Conservation (phyloP, 2,113 vertebrate species). For the Rhinoptilus africanus region DNA sequence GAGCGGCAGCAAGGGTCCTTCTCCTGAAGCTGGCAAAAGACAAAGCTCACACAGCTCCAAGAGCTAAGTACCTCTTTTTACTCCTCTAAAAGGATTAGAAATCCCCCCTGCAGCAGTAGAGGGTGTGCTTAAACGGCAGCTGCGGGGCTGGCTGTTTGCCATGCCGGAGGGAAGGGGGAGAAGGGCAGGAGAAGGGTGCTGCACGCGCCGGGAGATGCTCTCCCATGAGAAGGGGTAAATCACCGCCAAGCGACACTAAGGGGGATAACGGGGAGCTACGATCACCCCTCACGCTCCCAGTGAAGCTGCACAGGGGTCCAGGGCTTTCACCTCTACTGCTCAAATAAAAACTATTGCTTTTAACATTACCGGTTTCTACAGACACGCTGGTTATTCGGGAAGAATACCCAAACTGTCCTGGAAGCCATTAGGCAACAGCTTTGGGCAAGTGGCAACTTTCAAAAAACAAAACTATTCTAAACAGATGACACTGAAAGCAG, state of each 20-base stretch:
- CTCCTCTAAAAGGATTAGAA: neutral
- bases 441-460: neutral
- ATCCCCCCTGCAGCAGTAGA: neutral
- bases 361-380: neutral
- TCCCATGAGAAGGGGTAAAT: neutral
- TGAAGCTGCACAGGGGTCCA: neutral
- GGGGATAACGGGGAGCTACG: neutral
- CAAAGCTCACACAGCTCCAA: neutral
- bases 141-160: neutral
- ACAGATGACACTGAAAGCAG: neutral
- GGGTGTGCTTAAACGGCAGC: neutral
- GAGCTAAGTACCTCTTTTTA: neutral
- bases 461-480: neutral
- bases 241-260: accelerated
- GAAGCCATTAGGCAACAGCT: neutral
- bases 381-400: neutral
- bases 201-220: neutral
- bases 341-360: neutral
- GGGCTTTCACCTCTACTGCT: neutral
- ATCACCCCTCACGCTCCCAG: accelerated
- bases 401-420: neutral
- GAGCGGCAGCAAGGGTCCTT: neutral
- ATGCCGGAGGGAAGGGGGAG: neutral
- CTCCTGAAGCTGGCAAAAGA: neutral
- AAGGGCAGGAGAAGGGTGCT: neutral